phyloP scores from a whole-genome alignment of 2,797 vertebrate species.

The Halcyon smyrnensis region DNA sequence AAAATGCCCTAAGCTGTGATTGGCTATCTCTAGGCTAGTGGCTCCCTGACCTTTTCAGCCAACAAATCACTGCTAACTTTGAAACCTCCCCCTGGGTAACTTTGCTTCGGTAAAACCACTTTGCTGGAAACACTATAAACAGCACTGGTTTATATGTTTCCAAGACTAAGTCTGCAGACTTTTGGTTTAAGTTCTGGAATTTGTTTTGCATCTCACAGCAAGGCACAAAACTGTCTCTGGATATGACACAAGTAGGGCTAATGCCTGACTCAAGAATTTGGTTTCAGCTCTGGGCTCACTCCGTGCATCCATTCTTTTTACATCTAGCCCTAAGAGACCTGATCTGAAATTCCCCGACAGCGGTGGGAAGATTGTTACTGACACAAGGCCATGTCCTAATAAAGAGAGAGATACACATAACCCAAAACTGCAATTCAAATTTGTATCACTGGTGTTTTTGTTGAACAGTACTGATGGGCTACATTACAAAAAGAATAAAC shows the following conservation, averaged over 20 bases:
- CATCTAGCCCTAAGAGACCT: neutral
- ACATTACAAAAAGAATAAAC: conserved; percentile 10
- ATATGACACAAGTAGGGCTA: neutral
- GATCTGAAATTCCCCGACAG: neutral
- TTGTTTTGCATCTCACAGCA: neutral
- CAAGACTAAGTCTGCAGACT: neutral
- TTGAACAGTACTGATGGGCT: neutral
- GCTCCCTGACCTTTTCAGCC: neutral
- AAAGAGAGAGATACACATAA: neutral
- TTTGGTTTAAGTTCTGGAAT: neutral
- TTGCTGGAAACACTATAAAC: neutral
- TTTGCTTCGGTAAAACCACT: neutral
- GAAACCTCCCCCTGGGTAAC: neutral
- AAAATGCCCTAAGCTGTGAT: neutral
- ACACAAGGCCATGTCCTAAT: neutral
- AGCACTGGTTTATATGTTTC: neutral
- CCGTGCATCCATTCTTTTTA: neutral
- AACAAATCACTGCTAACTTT: neutral
- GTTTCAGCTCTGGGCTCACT: neutral
- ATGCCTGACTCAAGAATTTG: neutral
- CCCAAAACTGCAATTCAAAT: neutral
- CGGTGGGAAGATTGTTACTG: neutral
- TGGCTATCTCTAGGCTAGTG: neutral
- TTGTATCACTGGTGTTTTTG: neutral
- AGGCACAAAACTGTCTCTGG: neutral